Evolutionary conservation across 2,113 vertebrate species (phyloP).

Genomic region (Psettodes erumei): DNA sequence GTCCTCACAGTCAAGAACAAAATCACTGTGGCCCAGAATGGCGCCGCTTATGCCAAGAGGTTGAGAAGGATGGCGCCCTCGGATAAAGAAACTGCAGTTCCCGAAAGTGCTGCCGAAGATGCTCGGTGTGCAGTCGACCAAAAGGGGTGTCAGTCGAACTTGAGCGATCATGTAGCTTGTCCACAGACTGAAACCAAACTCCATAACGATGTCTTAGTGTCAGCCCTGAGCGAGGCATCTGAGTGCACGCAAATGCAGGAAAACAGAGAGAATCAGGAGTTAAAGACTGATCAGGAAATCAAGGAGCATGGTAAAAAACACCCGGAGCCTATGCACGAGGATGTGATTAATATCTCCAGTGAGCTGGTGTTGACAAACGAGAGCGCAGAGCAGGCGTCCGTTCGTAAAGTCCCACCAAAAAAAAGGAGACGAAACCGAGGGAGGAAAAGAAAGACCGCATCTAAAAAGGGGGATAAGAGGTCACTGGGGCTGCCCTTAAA

Average conservation of each 20-base stretch:
- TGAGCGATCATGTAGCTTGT: conserved; percentile 18
- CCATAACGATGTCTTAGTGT: background rate
- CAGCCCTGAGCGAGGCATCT: conserved; percentile 26
- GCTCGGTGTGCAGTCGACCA: conserved; percentile 12
- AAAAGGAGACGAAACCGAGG: conserved; percentile 21
- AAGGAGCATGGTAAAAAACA: conserved; percentile 18
- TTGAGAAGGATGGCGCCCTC: conserved; percentile 38
- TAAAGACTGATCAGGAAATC: conserved; percentile 25
- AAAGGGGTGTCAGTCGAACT: conserved; percentile 41
- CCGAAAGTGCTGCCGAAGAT: conserved; percentile 19
- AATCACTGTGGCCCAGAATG: conserved; percentile 69
- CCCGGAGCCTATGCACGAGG: conserved; percentile 8
- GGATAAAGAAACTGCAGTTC: conserved; percentile 46
- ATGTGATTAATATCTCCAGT: conserved; percentile 9
- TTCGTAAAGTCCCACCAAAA: conserved; percentile 25
- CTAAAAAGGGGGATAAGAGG: conserved; percentile 35
- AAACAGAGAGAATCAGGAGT: conserved; percentile 62
- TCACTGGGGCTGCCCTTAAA: conserved; percentile 53
- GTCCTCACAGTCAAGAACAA: conserved; percentile 77
- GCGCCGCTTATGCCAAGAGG: conserved; percentile 56
- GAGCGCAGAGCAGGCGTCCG: background rate
- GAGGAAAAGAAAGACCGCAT: conserved; percentile 37
- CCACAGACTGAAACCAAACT: conserved; percentile 46
- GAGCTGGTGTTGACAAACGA: conserved; percentile 41
- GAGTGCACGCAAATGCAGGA: conserved; percentile 41